Evolutionary conservation across 2,888 invertebrate species (phyloP), one percentile per base, ranked within the genome.

Genomic region (Tribolium freemani): DNA sequence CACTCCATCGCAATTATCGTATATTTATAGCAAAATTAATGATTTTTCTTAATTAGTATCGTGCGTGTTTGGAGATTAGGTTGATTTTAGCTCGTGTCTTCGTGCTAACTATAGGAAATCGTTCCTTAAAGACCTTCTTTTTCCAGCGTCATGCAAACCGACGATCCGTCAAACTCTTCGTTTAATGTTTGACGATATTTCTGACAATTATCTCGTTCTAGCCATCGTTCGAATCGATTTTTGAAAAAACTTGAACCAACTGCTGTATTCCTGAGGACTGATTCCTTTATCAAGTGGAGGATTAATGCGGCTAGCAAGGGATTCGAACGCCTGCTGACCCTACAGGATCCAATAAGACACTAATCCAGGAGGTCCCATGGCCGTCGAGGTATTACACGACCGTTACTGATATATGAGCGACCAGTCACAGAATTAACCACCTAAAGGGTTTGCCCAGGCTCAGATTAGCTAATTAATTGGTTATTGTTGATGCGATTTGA

Each of bases 401-500:
- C 77, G 73, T 73, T 61, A 64, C 78, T 79, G 80, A 80, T 79
- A 79, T 79, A 81, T 78, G 77, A 75, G 79, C 75, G 76, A 76
- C 78, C 75, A 72, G 73, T 63, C 74, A 73, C 74, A 64, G 75
- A 75, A 80, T 79, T 78, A 80, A 73, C 78, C 78, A 80, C 80
- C 80, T 80, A 82, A 81, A 80, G 82, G 81, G 81, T 80, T 82
- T 80, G 81, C 80, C 77, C 75, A 78, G 82, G 83, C 82, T 82
- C 82, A 84, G 84, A 84, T 85, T 85, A 84, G 80, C 81, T 84
- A 84, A 85, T 85, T 85, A 85, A 85, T 85, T 85, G 85, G 84
- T 84, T 84, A 85, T 38, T 60, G 51, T 69, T 69, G 68, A 68
- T 68, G 68, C 45, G 45, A 26, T 26, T 26, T 26, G 26, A 1